Evolutionary conservation across 2,888 invertebrate species (phyloP), one percentile per base, ranked within the genome.

Genomic region (Chloromyia formosa): DNA sequence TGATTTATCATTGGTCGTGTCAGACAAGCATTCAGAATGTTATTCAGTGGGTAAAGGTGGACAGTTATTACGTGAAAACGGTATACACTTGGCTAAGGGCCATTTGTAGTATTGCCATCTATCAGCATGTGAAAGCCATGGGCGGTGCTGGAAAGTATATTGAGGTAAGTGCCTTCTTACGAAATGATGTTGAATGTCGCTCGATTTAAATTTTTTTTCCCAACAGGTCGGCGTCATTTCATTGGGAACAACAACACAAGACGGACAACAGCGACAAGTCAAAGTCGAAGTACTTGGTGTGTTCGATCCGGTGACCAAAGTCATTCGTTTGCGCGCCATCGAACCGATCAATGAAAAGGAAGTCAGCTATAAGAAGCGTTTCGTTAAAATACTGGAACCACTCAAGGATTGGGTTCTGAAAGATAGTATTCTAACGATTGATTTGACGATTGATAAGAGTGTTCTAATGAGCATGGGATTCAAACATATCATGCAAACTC

Each of bases 1-100:
- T 96, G 0, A 89, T 96, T 71, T 96, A 96, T 84, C 95, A 95
- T 83, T 96, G 96, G 96, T 90, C 94, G 0, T 95, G 95, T 79
- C 95, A 96, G 83, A 95, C 96, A 0, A 94, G 93, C 78, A 93
- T 95, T 0, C 92, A 93, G 79, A 96, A 95, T 81, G 94, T 95
- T 0, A 90, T 94, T 0, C 93, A 94, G 77, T 96, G 95, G 96
- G 95, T 95, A 0, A 90, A 90, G 82, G 94, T 93, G 0, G 90
- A 92, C 74, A 92, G 91, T 80, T 84, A 90, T 1, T 92, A 91
- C 78, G 89, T 90, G 0, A 90, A 90, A 77, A 88, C 88, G 0
- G 84, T 92, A 62, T 94, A 92, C 80, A 91, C 92, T 0, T 89
- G 90, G 87, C 82, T 93, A 64, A 87, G 95, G 53, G 92, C 93